Percentiles rank a stretch among this genome's conserved stretches.
phyloP scores from a whole-genome alignment of 53 echinoderm and acorn worm genomes.

The Zoroaster sp. region DNA sequence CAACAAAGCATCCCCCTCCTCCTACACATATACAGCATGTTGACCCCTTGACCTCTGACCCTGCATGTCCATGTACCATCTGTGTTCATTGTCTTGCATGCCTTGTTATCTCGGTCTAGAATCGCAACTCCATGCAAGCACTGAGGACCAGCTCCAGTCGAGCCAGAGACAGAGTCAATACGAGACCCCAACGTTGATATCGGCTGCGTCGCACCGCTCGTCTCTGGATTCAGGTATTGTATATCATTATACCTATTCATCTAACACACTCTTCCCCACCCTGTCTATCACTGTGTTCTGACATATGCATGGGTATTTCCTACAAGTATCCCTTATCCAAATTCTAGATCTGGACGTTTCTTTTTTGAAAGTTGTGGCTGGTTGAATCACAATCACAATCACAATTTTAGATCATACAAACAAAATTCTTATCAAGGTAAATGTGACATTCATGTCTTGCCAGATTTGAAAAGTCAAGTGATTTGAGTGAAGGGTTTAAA shows the following conservation, averaged over 20 bases:
- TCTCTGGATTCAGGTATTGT: constrained; percentile 55
- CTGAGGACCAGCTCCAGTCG: not conserved
- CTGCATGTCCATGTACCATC: constrained; percentile 42
- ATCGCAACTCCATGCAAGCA: not conserved
- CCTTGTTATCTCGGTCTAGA: constrained; percentile 24
- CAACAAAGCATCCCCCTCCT: not conserved
- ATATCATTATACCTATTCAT: not conserved
- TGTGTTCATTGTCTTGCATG: constrained; percentile 51
- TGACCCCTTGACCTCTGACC: constrained; percentile 31
- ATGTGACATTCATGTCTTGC: no score
- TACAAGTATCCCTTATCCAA: no score
- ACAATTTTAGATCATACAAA: no score
- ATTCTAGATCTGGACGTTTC: no score
- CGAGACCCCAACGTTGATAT: constrained; percentile 52
- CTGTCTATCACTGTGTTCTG: not conserved
- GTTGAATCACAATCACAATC: no score
- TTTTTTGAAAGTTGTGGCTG: no score
- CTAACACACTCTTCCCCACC: not conserved
- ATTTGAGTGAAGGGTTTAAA: no score
- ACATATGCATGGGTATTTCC: no score
- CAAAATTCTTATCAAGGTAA: no score
- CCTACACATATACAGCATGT: not conserved
- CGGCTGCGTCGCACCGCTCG: constrained; percentile 54
- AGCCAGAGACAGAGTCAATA: constrained; percentile 43
- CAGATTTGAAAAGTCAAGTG: no score